A percentile compares a stretch with the other conserved stretches of the same genome.
Conservation (phyloP, 2,113 vertebrate genomes). For the Prunella fulvescens region DNA sequence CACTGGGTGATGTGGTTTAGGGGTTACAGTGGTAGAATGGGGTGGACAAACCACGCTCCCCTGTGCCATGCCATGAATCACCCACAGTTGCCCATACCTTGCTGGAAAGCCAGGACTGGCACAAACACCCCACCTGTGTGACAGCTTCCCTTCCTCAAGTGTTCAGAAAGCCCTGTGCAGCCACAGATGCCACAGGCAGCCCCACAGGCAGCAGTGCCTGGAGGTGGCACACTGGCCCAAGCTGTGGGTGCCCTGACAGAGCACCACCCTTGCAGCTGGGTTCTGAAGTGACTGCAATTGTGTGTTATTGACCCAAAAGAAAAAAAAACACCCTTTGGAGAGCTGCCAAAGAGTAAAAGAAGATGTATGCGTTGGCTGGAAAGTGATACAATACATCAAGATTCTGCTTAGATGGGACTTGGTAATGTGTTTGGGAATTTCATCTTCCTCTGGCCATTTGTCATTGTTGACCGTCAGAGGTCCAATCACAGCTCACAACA, state of each 20-base stretch:
- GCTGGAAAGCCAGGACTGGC: not conserved
- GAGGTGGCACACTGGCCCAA: rapidly evolving
- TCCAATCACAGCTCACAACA: not conserved
- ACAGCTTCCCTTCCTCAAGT: not conserved
- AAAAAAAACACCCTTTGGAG: rapidly evolving
- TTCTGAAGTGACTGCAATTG: not conserved
- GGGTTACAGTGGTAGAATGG: not conserved
- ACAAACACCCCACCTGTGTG: rapidly evolving
- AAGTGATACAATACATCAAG: slow-evolving; percentile 23
- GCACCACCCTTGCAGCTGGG: not conserved
- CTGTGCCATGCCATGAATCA: rapidly evolving
- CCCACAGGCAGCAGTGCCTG: not conserved
- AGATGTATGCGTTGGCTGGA: not conserved
- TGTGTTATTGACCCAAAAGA: not conserved
- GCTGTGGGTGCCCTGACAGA: not conserved
- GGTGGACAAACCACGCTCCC: not conserved
- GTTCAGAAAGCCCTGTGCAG: not conserved
- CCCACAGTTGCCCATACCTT: not conserved
- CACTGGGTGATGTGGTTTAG: not conserved
- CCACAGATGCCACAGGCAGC: not conserved
- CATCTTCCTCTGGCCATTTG: not conserved
- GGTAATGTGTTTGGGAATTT: not conserved
- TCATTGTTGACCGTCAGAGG: not conserved
- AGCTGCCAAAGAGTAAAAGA: not conserved
- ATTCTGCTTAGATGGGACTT: not conserved